These are phyloP conservation scores for Pollimyrus isidori DNA, from an alignment of 2,113 vertebrate species.

Conservation along the genomic window DNA sequence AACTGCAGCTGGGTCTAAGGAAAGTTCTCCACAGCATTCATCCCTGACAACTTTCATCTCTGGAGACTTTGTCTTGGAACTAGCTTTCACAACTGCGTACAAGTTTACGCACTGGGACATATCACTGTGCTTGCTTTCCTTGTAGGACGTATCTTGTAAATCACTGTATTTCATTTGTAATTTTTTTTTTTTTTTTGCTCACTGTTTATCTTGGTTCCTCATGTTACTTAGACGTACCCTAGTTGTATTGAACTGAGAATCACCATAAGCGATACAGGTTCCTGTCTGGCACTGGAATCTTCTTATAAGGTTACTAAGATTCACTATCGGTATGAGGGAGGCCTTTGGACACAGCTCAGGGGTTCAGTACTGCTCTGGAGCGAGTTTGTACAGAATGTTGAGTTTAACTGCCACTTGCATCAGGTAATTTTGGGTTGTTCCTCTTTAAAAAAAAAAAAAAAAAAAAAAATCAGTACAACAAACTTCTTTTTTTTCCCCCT, in stretches of 20 bases:
- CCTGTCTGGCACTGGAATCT: not conserved
- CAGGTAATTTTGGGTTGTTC: not conserved
- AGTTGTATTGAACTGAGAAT: not conserved
- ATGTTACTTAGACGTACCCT: not conserved
- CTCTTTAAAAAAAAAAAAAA: not conserved
- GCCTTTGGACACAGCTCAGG: not conserved
- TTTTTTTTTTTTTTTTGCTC: not conserved
- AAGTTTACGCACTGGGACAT: not conserved
- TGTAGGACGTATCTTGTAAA: not conserved
- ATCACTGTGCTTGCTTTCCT: not conserved
- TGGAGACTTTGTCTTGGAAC: not conserved
- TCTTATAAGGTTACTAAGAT: not conserved
- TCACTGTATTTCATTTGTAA: not conserved
- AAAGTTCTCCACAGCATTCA: not conserved
- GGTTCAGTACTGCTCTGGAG: not conserved
- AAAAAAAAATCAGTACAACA: not conserved
- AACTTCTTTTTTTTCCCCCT: not conserved
- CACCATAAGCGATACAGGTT: not conserved
- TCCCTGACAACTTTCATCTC: not conserved
- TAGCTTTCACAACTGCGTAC: not conserved
- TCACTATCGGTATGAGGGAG: not conserved
- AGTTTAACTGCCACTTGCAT: not conserved
- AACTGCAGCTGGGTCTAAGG: not conserved
- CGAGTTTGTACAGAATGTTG: not conserved
- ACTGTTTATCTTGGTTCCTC: no score